A percentile compares a stretch with the other conserved stretches of the same genome.
Conservation (phyloP, 2,797 vertebrate genomes). For the Gephyroberyx darwinii region DNA sequence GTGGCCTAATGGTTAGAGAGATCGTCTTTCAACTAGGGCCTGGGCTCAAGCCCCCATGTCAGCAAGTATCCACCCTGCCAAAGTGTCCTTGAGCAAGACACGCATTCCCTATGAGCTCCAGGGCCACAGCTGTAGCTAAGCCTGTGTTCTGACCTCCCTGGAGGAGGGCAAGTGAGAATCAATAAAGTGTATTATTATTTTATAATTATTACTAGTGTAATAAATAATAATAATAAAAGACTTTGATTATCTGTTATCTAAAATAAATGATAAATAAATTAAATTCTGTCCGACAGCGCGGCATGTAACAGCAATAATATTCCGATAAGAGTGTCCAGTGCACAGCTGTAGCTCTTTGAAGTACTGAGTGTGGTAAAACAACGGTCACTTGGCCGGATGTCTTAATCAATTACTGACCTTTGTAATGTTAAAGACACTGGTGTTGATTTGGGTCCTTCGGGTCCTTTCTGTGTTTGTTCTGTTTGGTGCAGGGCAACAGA, state of each 20-base stretch:
- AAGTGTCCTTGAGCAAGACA: slow-evolving; percentile 2
- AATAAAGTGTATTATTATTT: slow-evolving; percentile 19
- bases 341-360: slow-evolving; percentile 18
- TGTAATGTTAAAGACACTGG: slow-evolving; percentile 5
- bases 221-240: no score
- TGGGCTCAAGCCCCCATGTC: no score
- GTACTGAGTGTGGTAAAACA: slow-evolving; percentile 39
- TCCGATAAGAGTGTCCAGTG: slow-evolving; percentile 49
- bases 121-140: slow-evolving; percentile 1
- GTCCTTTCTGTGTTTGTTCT: slow-evolving; percentile 11
- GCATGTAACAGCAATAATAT: slow-evolving; percentile 47
- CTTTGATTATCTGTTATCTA: neutral
- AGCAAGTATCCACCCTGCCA: neutral
- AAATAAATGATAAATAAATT: slow-evolving; percentile 10
- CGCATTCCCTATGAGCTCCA: neutral
- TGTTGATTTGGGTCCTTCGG: slow-evolving; percentile 28
- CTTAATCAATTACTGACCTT: slow-evolving; percentile 43
- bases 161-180: neutral
- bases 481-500: slow-evolving; percentile 39
- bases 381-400: neutral
- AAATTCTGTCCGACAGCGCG: slow-evolving; percentile 21
- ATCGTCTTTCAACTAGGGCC: neutral
- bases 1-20: no score
- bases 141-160: slow-evolving; percentile 24
- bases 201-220: no score